Evolutionary conservation across 2,797 vertebrate genomes (phyloP).

Genomic region (Melanotaenia parkinsoni): DNA sequence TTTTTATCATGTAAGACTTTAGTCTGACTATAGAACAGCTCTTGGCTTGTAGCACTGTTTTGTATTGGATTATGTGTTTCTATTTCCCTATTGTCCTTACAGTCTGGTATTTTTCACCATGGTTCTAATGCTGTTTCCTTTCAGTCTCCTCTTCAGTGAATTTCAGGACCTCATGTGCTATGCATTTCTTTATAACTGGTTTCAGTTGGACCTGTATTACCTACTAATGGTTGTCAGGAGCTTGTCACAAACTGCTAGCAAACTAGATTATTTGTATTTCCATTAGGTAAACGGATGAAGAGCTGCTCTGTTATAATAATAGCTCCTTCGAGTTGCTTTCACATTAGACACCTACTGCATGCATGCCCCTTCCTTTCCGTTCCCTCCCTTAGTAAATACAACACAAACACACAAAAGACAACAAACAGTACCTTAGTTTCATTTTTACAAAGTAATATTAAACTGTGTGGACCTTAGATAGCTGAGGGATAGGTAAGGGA

Average conservation of each 20-base stretch:
- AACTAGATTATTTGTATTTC: conserved; percentile 53
- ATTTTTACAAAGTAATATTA: conserved; percentile 22
- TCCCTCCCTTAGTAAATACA: conserved; percentile 47
- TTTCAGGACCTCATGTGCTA: conserved; percentile 13
- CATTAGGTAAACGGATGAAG: conserved; percentile 38
- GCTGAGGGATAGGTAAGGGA: conserved; percentile 18
- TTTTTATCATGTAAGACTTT: too few species aligned
- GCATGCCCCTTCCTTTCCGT: conserved; percentile 33
- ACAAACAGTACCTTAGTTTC: conserved; percentile 17
- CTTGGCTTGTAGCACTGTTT: too few species aligned
- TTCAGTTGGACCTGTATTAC: conserved; percentile 22
- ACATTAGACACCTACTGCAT: conserved; percentile 53
- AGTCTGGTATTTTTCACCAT: too few species aligned
- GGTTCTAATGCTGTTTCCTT: background rate
- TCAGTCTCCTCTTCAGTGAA: background rate
- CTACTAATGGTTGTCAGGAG: conserved; percentile 11
- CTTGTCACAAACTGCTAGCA: background rate
- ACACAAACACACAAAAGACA: conserved; percentile 33
- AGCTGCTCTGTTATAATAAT: conserved; percentile 51
- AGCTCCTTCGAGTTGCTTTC: conserved; percentile 53
- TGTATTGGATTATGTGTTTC: too few species aligned
- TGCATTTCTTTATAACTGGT: conserved; percentile 25
- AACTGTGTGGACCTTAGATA: conserved; percentile 25
- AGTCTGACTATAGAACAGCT: too few species aligned
- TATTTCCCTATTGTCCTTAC: too few species aligned